These are phyloP conservation scores for Caradrina kadenii DNA, from an alignment of 2,888 invertebrate genomes.

Conservation along the genomic window DNA sequence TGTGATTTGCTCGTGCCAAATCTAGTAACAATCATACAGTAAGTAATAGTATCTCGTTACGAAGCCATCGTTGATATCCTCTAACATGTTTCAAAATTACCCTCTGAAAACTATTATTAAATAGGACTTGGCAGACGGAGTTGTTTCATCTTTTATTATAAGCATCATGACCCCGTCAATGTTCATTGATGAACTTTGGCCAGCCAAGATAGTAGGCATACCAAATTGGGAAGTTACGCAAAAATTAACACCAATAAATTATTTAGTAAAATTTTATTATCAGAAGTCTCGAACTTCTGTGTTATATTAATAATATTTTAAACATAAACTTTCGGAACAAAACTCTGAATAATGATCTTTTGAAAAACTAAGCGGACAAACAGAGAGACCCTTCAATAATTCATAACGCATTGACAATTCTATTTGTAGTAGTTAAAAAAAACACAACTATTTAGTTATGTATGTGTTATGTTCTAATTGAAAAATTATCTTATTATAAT, in stretches of 20 bases:
- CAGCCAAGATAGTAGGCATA: not conserved
- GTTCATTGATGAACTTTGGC: not conserved
- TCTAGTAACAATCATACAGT: constrained; percentile 33
- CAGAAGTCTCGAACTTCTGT: too few relatives aligned
- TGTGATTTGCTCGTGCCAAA: constrained; percentile 47
- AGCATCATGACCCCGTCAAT: not conserved
- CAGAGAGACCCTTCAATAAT: not conserved
- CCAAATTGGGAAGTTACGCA: too few relatives aligned
- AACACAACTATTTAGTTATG: not conserved
- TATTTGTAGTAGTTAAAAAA: not conserved
- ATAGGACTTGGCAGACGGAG: too few relatives aligned
- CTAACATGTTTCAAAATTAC: not conserved
- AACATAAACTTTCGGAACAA: too few relatives aligned
- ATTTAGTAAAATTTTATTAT: too few relatives aligned
- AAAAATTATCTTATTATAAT: not conserved
- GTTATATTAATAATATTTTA: too few relatives aligned
- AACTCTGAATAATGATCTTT: not conserved
- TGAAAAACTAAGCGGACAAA: not conserved
- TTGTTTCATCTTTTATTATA: not conserved
- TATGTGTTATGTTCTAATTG: not conserved
- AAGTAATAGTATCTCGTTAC: not conserved
- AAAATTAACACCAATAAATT: too few relatives aligned
- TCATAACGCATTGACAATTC: not conserved
- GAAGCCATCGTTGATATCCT: not conserved
- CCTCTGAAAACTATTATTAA: not conserved